phyloP scores from a whole-genome alignment of 2,797 vertebrate genomes.

The Moxostoma hubbsi region DNA sequence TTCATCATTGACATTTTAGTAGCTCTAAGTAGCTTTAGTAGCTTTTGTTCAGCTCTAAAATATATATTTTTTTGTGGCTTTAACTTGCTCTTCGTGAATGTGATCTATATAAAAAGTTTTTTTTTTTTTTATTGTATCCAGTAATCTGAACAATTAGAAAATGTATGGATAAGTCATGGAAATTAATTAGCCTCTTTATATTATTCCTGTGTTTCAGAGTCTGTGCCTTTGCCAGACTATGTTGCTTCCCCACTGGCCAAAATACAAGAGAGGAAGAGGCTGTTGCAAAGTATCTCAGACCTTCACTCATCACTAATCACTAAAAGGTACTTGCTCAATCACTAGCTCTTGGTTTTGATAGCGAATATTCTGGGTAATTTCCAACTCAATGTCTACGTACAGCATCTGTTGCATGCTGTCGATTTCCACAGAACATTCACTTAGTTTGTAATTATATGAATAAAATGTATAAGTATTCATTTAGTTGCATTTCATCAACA shows the following conservation, averaged over 20 bases:
- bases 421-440: too few relatives aligned
- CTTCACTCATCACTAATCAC: constrained; percentile 60
- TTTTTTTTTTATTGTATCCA: too few relatives aligned
- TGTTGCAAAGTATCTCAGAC: constrained; percentile 66
- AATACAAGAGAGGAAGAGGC: constrained; percentile 62
- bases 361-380: neutral
- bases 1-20: too few relatives aligned
- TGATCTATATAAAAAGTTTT: too few relatives aligned
- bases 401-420: too few relatives aligned
- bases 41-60: too few relatives aligned
- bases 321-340: constrained; percentile 68
- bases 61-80: too few relatives aligned
- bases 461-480: neutral
- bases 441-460: neutral
- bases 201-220: constrained; percentile 23
- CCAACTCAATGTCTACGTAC: neutral
- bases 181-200: neutral
- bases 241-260: constrained; percentile 64
- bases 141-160: too few relatives aligned
- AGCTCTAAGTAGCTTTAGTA: too few relatives aligned
- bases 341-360: neutral
- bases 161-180: too few relatives aligned
- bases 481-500: neutral
- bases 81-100: too few relatives aligned
- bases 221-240: constrained; percentile 46